Conservation (phyloP, 2,113 vertebrate genomes). For the Podarcis cretensis region DNA sequence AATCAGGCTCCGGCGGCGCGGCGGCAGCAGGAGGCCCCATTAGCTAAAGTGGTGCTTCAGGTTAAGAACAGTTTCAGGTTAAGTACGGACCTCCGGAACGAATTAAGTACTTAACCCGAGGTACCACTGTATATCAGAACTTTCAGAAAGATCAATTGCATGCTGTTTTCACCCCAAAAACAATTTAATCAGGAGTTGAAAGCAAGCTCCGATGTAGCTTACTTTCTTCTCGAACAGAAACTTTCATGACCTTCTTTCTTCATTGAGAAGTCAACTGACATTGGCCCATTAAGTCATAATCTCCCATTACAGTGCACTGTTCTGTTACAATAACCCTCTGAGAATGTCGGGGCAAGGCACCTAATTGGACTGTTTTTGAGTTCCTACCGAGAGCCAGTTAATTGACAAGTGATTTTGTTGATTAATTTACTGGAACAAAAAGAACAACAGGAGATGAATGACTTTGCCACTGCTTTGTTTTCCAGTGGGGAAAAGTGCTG, state of each 20-base stretch:
- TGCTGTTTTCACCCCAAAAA: neutral
- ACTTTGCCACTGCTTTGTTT: conserved; percentile 19
- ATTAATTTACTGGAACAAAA: conserved; percentile 45
- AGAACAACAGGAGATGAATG: conserved; percentile 22
- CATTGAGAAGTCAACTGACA: conserved; percentile 9
- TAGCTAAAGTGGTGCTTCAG: too few relatives aligned
- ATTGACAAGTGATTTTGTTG: conserved; percentile 20
- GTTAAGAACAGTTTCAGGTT: too few relatives aligned
- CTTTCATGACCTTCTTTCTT: conserved; percentile 13
- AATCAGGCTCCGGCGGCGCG: too few relatives aligned
- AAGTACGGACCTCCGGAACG: too few relatives aligned
- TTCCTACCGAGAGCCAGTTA: conserved; percentile 19
- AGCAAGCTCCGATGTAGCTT: neutral
- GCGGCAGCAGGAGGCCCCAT: too few relatives aligned
- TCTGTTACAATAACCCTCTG: neutral
- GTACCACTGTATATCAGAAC: neutral
- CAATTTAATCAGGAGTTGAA: neutral
- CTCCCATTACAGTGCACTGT: neutral
- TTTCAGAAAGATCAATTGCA: neutral
- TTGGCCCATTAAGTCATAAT: neutral
- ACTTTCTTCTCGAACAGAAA: neutral
- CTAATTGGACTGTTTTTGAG: neutral
- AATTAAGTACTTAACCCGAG: too few relatives aligned
- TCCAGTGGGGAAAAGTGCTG: neutral
- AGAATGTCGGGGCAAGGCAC: neutral